phyloP scores from a whole-genome alignment of 53 echinoderm and acorn worm species.

The Crossaster papposus region DNA sequence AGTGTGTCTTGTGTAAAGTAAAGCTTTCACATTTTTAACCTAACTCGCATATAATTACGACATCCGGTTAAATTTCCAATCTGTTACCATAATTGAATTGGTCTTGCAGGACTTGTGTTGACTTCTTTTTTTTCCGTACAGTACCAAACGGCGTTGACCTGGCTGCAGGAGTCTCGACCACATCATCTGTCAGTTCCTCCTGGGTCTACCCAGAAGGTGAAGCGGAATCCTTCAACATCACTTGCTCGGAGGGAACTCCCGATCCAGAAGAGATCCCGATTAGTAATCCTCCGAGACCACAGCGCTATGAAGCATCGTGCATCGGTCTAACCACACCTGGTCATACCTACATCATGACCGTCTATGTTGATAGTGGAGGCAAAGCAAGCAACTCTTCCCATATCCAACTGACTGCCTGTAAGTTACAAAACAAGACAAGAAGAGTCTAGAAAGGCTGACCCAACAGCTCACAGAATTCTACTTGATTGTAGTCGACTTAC shows the following conservation, averaged over 20 bases:
- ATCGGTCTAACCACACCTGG: conserved; percentile 64
- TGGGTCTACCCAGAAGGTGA: conserved; percentile 62
- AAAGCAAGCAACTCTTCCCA: conserved; percentile 53
- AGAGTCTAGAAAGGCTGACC: not conserved
- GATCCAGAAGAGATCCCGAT: conserved; percentile 11
- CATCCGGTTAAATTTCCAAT: too few relatives aligned
- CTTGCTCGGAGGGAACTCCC: conserved; percentile 47
- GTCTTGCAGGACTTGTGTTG: too few relatives aligned
- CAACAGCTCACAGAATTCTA: too few relatives aligned
- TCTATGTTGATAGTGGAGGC: conserved; percentile 35
- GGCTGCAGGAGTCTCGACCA: conserved; percentile 44
- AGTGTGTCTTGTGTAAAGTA: not conserved
- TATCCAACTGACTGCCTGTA: conserved; percentile 66
- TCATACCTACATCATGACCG: conserved; percentile 66
- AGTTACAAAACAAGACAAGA: not conserved
- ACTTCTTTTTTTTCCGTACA: conserved; percentile 26
- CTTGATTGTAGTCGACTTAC: too few relatives aligned
- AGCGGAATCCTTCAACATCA: conserved; percentile 62
- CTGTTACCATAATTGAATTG: too few relatives aligned
- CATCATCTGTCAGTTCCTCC: conserved; percentile 47
- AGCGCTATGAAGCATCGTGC: conserved; percentile 46
- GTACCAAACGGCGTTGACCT: conserved; percentile 70
- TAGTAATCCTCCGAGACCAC: not conserved
- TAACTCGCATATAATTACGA: too few relatives aligned
- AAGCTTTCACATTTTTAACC: not conserved